Evolutionary conservation across 2,797 vertebrate species (phyloP).

Genomic region (Heliangelus exortis): DNA sequence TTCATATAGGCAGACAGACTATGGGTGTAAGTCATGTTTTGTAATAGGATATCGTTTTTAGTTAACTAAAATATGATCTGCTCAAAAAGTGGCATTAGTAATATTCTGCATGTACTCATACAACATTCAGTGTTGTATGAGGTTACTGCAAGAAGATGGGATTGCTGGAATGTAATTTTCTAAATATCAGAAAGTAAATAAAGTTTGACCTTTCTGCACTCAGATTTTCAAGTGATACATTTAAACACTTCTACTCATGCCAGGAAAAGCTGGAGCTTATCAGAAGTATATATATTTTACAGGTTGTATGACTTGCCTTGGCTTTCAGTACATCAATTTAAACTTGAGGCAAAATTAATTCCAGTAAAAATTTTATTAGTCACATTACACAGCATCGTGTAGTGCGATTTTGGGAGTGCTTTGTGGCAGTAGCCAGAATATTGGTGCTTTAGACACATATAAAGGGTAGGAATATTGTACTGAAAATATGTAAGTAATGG

Average conservation of each 20-base stretch:
- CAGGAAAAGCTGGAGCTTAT: constrained; percentile 11
- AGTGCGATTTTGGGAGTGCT: background rate
- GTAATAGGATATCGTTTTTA: background rate
- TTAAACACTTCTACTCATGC: background rate
- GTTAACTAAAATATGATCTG: background rate
- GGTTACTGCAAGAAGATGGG: background rate
- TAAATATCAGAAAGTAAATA: background rate
- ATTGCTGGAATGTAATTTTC: background rate
- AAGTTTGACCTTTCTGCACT: background rate
- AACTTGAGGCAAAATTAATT: constrained; percentile 21
- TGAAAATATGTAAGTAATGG: background rate
- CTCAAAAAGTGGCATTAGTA: background rate
- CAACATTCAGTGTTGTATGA: background rate
- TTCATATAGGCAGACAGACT: background rate
- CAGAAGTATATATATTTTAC: constrained; percentile 13
- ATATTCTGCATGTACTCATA: background rate
- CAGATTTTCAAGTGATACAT: background rate
- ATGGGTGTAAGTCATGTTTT: background rate
- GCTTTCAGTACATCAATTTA: background rate
- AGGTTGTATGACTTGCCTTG: background rate
- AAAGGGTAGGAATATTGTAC: background rate
- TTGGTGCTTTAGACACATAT: background rate
- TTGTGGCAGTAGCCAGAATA: background rate
- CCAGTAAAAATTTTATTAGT: constrained; percentile 3
- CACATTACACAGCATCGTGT: background rate